Percentiles rank a stretch among this genome's conserved stretches.
These are phyloP conservation scores for Halictus quadricinctus DNA, from an alignment of 2,888 invertebrate species.

Conservation along the genomic window DNA sequence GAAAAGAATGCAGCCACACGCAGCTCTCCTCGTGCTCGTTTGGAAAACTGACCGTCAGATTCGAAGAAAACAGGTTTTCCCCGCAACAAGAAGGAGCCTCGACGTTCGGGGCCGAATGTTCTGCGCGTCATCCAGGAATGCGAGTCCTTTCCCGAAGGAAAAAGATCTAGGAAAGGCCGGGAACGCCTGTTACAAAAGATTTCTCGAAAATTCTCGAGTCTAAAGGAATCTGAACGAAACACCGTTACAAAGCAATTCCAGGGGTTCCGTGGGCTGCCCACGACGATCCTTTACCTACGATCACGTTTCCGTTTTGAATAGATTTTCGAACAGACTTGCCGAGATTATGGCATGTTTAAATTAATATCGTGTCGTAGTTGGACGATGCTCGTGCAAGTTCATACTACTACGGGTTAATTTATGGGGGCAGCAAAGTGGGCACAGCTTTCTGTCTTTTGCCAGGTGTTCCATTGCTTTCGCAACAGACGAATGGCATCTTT, in stretches of 20 bases:
- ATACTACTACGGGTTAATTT: not conserved
- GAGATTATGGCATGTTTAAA: not conserved
- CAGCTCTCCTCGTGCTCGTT: conserved; percentile 16
- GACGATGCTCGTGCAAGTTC: not conserved
- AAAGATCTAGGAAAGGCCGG: conserved; percentile 24
- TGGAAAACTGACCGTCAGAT: conserved; percentile 53
- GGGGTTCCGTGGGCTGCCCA: not conserved
- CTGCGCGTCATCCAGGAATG: conserved; percentile 58
- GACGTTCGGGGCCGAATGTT: conserved; percentile 37
- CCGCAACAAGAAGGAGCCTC: conserved; percentile 44
- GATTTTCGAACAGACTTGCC: not conserved
- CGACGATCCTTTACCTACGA: not conserved
- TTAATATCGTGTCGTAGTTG: not conserved
- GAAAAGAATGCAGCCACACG: conserved; percentile 24
- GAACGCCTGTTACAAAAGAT: conserved; percentile 20
- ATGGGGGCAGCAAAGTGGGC: not conserved
- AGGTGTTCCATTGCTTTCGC: not conserved
- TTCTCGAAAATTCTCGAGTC: conserved; percentile 11
- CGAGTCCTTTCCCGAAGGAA: conserved; percentile 39
- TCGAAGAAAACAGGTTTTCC: conserved; percentile 58
- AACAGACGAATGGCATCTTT: not conserved
- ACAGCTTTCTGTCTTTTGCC: not conserved
- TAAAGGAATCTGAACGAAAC: conserved; percentile 9
- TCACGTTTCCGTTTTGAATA: not conserved
- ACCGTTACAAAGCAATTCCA: conserved; percentile 2